A percentile compares a stretch with the other conserved stretches of the same genome.
Conservation (phyloP, 2,113 vertebrate species). For the Onychostoma macrolepis region DNA sequence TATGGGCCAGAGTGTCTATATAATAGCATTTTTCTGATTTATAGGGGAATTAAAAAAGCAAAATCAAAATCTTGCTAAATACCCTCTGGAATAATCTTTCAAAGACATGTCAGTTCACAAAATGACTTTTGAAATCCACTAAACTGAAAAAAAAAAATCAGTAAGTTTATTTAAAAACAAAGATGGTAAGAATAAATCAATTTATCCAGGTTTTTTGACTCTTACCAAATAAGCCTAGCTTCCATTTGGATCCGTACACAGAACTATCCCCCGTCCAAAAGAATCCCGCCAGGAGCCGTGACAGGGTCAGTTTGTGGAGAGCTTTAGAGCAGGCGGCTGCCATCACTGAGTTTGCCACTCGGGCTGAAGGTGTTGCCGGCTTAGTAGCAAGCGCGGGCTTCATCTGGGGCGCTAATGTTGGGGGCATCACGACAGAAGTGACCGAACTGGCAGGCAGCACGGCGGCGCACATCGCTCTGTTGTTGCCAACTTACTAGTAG, state of each 20-base stretch:
- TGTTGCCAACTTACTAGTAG: neutral
- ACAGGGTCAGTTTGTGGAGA: constrained; percentile 68
- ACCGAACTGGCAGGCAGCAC: neutral
- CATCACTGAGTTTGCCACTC: neutral
- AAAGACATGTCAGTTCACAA: neutral
- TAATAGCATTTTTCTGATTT: neutral
- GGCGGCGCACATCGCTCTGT: neutral
- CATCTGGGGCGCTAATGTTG: neutral
- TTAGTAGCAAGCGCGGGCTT: neutral
- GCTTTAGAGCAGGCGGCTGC: constrained; percentile 50
- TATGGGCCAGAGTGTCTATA: neutral
- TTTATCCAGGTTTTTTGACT: neutral
- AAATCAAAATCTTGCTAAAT: neutral
- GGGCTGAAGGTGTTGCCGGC: neutral
- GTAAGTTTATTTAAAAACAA: neutral
- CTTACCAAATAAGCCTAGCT: constrained; percentile 87
- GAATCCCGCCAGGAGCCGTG: constrained; percentile 78
- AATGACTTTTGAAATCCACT: neutral
- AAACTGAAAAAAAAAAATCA: neutral
- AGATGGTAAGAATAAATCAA: neutral
- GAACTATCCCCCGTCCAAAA: constrained; percentile 86
- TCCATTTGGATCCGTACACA: constrained; percentile 78
- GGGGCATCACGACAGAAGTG: constrained; percentile 29
- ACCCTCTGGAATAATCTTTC: neutral
- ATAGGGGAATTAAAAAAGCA: neutral